phyloP scores from a whole-genome alignment of 2,113 vertebrate species.

The Thinocorus orbignyianus region DNA sequence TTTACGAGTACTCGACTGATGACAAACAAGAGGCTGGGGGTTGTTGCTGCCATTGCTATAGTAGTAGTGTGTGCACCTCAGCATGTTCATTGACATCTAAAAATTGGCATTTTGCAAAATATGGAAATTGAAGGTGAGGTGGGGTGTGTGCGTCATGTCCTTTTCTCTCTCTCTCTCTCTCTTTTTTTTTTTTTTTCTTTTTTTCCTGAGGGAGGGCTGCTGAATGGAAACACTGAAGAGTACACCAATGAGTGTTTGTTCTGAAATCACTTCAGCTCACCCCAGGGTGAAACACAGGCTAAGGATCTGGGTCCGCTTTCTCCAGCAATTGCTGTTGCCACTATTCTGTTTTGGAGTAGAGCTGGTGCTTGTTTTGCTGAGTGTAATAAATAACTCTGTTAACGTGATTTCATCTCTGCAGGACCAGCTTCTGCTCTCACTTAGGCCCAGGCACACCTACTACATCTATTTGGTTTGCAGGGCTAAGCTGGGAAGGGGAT shows the following conservation, averaged over 20 bases:
- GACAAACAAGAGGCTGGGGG: neutral
- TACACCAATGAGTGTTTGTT: neutral
- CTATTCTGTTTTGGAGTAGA: neutral
- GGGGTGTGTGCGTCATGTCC: neutral
- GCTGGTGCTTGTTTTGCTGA: neutral
- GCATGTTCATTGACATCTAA: rapidly evolving
- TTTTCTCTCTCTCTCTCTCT: neutral
- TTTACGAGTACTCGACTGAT: neutral
- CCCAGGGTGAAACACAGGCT: neutral
- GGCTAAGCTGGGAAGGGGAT: neutral
- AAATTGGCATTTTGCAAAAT: neutral
- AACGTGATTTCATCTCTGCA: neutral
- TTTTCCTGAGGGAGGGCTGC: neutral
- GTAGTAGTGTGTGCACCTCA: rapidly evolving
- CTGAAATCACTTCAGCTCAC: neutral
- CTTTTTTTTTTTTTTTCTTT: too few species aligned
- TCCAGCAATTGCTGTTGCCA: neutral
- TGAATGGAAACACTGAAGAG: neutral
- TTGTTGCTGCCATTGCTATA: neutral
- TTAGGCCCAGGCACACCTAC: neutral
- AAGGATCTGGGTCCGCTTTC: neutral
- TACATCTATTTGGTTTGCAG: neutral
- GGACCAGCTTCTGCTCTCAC: neutral
- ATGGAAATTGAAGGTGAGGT: neutral
- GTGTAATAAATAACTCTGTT: neutral